Evolutionary conservation across 2,113 vertebrate species (phyloP).

Genomic region (Trematomus loennbergii): DNA sequence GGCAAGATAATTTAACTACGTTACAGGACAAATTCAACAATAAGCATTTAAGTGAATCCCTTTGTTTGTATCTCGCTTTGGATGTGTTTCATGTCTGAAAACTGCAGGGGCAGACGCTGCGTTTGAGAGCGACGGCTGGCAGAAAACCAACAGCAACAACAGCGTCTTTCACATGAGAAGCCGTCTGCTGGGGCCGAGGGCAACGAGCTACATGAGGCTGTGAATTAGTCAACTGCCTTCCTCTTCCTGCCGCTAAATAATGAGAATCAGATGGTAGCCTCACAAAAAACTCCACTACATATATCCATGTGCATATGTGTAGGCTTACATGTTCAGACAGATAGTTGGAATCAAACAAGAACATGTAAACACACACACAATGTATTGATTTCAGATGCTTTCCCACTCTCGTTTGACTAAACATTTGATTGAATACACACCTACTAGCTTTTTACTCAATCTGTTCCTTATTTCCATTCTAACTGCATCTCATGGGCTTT

Average conservation of each 20-base stretch:
- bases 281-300: neutral
- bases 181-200: slow-evolving; percentile 45
- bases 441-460: neutral
- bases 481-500: neutral
- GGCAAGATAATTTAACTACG: slow-evolving; percentile 12
- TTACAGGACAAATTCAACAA: slow-evolving; percentile 32
- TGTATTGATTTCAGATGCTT: too few relatives aligned
- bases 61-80: neutral
- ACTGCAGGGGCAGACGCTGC: slow-evolving; percentile 19
- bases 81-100: slow-evolving; percentile 31
- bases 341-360: neutral
- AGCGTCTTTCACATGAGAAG: slow-evolving; percentile 53
- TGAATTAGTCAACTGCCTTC: slow-evolving; percentile 67
- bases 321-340: neutral
- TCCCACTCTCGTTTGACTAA: neutral
- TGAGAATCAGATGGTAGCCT: slow-evolving; percentile 69
- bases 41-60: neutral
- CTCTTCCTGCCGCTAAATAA: slow-evolving; percentile 59
- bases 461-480: neutral
- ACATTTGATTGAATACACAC: neutral
- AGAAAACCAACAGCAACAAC: slow-evolving; percentile 42
- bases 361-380: slow-evolving; percentile 2
- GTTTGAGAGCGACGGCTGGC: slow-evolving; percentile 18
- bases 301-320: neutral
- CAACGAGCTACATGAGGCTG: slow-evolving; percentile 69